phyloP scores from a whole-genome alignment of 2,797 vertebrate genomes.

The Holocentrus rufus region DNA sequence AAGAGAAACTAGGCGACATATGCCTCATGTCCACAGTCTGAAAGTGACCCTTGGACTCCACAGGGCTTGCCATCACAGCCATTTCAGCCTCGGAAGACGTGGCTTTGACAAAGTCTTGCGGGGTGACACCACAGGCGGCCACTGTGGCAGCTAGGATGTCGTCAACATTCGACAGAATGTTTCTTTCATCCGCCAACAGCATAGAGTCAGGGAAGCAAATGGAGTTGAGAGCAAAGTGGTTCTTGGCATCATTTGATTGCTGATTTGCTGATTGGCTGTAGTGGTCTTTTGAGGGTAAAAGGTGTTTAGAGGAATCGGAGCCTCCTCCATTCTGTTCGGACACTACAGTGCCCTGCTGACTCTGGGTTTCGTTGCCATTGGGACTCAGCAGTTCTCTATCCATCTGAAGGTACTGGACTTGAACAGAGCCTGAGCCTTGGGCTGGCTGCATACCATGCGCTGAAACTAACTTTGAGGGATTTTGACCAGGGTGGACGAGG shows the following conservation, averaged over 20 bases:
- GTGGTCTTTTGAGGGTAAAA: slow-evolving; percentile 84
- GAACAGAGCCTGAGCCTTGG: slow-evolving; percentile 74
- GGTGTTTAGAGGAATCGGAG: slow-evolving; percentile 87
- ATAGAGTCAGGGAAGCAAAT: slow-evolving; percentile 97
- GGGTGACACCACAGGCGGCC: slow-evolving; percentile 93
- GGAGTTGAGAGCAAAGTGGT: slow-evolving; percentile 93
- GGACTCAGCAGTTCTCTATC: slow-evolving; percentile 87
- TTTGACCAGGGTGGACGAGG: slow-evolving; percentile 85
- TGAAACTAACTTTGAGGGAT: slow-evolving; percentile 83
- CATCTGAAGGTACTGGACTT: slow-evolving; percentile 92
- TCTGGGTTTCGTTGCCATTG: slow-evolving; percentile 82
- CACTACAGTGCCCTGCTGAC: slow-evolving; percentile 81
- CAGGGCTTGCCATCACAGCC: slow-evolving; percentile 80
- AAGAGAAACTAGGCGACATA: slow-evolving; percentile 86
- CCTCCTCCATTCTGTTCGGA: slow-evolving; percentile 85
- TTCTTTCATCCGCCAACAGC: slow-evolving; percentile 93
- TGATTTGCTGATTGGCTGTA: slow-evolving; percentile 86
- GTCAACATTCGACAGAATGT: slow-evolving; percentile 96
- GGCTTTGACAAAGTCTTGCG: slow-evolving; percentile 95
- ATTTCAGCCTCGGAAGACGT: slow-evolving; percentile 84
- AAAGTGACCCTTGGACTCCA: slow-evolving; percentile 90
- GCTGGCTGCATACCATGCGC: slow-evolving; percentile 84
- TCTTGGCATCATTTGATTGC: slow-evolving; percentile 87
- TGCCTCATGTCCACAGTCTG: slow-evolving; percentile 88
- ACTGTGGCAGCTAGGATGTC: slow-evolving; percentile 98